These are phyloP conservation scores for Siderastrea radians DNA, from an alignment of 92 coral and sea anemone genomes.

Conservation along the genomic window DNA sequence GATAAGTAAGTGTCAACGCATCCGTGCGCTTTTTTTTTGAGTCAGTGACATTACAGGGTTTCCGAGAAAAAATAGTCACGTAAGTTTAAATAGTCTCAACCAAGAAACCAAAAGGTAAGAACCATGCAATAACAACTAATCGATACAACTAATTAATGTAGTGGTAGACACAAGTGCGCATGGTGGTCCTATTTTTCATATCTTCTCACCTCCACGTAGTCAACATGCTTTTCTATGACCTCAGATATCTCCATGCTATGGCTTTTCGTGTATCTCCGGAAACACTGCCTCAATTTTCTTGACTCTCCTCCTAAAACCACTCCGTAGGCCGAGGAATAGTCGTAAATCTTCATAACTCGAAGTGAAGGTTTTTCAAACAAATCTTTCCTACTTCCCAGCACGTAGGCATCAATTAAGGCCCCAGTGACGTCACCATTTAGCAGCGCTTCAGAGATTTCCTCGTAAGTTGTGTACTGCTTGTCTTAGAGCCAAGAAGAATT, in stretches of 20 bases:
- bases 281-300: slow-evolving; percentile 60
- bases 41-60: too few relatives aligned
- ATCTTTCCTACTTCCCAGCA: slow-evolving; percentile 77
- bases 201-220: slow-evolving; percentile 63
- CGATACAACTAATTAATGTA: too few relatives aligned
- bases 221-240: slow-evolving; percentile 59
- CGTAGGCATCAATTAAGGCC: slow-evolving; percentile 80
- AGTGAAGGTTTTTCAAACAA: slow-evolving; percentile 68
- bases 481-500: background rate
- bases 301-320: slow-evolving; percentile 71
- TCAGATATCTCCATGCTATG: slow-evolving; percentile 51
- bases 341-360: slow-evolving; percentile 73
- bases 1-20: too few relatives aligned
- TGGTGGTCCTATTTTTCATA: background rate
- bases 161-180: background rate
- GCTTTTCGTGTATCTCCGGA: slow-evolving; percentile 57
- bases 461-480: slow-evolving; percentile 57
- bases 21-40: too few relatives aligned
- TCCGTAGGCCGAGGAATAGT: slow-evolving; percentile 71
- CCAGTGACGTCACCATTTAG: slow-evolving; percentile 67
- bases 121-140: background rate
- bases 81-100: too few relatives aligned
- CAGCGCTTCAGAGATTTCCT: slow-evolving; percentile 76
- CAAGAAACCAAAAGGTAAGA: background rate
- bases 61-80: too few relatives aligned